Base-by-base conservation (phyloP, 2,888 invertebrate species). In the Lottia gigantea region DNA sequence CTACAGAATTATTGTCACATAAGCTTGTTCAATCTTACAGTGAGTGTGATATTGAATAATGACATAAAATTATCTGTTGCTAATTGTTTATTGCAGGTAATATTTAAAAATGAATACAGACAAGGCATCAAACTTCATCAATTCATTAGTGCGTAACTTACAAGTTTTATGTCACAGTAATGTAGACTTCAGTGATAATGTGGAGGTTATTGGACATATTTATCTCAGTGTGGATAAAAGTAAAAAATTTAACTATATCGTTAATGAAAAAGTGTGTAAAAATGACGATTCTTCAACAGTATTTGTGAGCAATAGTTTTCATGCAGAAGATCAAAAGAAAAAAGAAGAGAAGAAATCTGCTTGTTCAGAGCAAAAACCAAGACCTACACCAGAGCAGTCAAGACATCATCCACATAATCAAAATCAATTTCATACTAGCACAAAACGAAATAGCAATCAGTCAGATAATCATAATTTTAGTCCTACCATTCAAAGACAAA, bases 181-280 rank as follows among this genome's bases (percentile, higher is more conserved):
- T 71, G 76, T 76, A 14, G 76, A 76, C 31, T 76, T 76, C 64
- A 74, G 74, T 49, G 69, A 72, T 63, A 74, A 74, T 49, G 76
- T 76, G 40, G 76, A 76, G 65, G 70, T 76, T 61, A 76, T 76
- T 55, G 76, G 76, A 15, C 76, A 76, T 64, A 76, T 76, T 65
- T 74, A 76, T 62, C 67, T 76, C 4, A 74, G 73, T 71, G 76
- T 76, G 40, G 76, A 76, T 47, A 62, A 62, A 55, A 72, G 74
- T 66, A 74, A 70, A 46, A 76, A 76, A 70, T 66, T 76, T 25
- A 72, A 76, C 63, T 76, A 76, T 65, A 72, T 76, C 31, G 67
- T 76, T 45, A 76, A 76, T 74, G 76, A 76, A 63, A 76, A 74
- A 68, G 76, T 76, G 14, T 76, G 76, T 49, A 76, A 76, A 67